Evolutionary conservation across 1,140 invertebrate genomes (phyloP).

Genomic region (Harpegnathos saltator): DNA sequence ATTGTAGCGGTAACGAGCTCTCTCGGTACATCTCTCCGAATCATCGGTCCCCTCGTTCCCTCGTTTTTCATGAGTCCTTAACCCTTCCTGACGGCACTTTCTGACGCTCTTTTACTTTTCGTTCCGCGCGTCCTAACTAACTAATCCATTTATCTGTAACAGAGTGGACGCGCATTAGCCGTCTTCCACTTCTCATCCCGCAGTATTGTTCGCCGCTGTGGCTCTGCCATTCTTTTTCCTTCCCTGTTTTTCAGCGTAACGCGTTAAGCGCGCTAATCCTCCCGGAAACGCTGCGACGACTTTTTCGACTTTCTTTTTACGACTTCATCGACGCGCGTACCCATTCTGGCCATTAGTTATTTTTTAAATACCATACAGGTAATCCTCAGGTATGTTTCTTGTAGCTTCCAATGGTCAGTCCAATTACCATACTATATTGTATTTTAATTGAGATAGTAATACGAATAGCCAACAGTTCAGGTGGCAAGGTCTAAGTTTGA

Average conservation of each 20-base stretch:
- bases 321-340: conserved; percentile 5
- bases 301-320: conserved; percentile 76
- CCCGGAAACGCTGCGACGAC: conserved; percentile 56
- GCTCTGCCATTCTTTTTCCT: conserved; percentile 65
- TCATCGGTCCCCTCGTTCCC: not conserved
- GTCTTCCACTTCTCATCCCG: conserved; percentile 59
- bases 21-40: not conserved
- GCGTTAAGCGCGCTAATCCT: conserved; percentile 61
- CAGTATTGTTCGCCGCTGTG: conserved; percentile 34
- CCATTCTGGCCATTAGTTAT: conserved; percentile 55
- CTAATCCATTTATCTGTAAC: conserved; percentile 83
- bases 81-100: not conserved
- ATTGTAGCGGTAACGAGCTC: conserved; percentile 43
- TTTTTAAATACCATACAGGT: conserved; percentile 62
- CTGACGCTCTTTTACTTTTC: conserved; percentile 60
- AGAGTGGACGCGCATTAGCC: conserved; percentile 58
- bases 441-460: not conserved
- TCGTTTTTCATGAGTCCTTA: conserved; percentile 30
- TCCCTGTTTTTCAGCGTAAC: conserved; percentile 29
- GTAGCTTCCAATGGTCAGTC: conserved; percentile 8
- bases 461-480: not conserved
- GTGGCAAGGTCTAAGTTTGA: not conserved
- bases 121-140: conserved; percentile 69
- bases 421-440: too few relatives aligned
- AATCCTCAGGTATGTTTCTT: conserved; percentile 21